Percentiles rank a stretch among this genome's conserved stretches.
Conservation (phyloP, 2,888 invertebrate genomes). For the Dryadula phaetusa region DNA sequence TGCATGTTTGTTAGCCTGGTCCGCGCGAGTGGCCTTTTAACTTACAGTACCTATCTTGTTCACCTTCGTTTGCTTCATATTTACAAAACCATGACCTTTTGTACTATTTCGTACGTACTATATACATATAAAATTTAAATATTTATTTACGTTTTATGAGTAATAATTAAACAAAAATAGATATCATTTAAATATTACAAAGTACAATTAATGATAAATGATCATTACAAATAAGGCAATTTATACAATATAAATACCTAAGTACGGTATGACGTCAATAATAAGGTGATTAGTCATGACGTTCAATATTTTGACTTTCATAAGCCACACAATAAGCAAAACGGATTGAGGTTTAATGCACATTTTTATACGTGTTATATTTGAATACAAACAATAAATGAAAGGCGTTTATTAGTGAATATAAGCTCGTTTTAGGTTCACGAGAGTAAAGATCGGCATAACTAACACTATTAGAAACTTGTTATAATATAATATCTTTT, state of each 20-base stretch:
- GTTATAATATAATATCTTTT: too few species aligned
- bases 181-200: slow-evolving; percentile 1
- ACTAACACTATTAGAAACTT: too few species aligned
- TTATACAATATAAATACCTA: not conserved
- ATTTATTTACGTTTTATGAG: not conserved
- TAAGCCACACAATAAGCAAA: slow-evolving; percentile 11
- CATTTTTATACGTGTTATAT: not conserved
- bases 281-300: slow-evolving; percentile 5
- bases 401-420: not conserved
- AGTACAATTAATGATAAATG: not conserved
- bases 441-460: too few species aligned
- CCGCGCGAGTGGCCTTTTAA: slow-evolving; percentile 35
- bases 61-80: slow-evolving; percentile 40
- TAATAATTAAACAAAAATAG: not conserved
- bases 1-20: slow-evolving; percentile 43
- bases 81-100: slow-evolving; percentile 38
- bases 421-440: not conserved
- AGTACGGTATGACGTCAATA: slow-evolving; percentile 3
- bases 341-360: not conserved
- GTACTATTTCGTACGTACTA: slow-evolving; percentile 41
- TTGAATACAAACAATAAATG: not conserved
- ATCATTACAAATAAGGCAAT: not conserved
- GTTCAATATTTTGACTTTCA: slow-evolving; percentile 5
- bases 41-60: slow-evolving; percentile 37
- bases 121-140: not conserved